Conservation (phyloP, 2,888 invertebrate genomes). For the Pilophorus perplexus region DNA sequence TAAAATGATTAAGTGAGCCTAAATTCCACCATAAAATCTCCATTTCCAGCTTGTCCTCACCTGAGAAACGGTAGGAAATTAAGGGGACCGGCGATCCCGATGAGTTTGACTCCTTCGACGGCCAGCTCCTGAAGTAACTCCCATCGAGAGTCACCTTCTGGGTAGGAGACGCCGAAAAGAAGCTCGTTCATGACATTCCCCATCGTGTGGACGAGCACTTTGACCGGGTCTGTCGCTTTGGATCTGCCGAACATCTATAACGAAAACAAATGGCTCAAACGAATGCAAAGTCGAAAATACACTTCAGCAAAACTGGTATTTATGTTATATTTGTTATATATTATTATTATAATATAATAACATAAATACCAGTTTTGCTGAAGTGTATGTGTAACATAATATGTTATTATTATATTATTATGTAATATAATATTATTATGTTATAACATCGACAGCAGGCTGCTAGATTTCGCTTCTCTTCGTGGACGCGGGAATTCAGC, state of each 20-base stretch:
- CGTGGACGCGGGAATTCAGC: too few relatives aligned
- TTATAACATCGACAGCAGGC: too few relatives aligned
- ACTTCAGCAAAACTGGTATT: too few relatives aligned
- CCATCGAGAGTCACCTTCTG: conserved; percentile 70
- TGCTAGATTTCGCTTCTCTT: too few relatives aligned
- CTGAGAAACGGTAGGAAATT: conserved; percentile 82
- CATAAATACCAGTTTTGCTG: too few relatives aligned
- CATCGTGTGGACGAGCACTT: conserved; percentile 58
- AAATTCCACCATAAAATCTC: too few relatives aligned
- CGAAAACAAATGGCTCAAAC: background rate
- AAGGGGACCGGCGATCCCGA: conserved; percentile 77
- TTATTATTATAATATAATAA: too few relatives aligned
- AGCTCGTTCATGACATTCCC: conserved; percentile 75
- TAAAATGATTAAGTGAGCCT: too few relatives aligned
- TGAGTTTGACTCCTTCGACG: conserved; percentile 78
- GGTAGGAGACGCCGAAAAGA: conserved; percentile 72
- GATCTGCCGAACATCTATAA: conserved; percentile 27
- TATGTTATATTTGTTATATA: too few relatives aligned
- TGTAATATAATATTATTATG: too few relatives aligned
- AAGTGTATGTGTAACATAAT: too few relatives aligned
- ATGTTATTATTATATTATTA: too few relatives aligned
- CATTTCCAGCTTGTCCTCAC: conserved; percentile 53
- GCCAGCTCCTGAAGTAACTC: conserved; percentile 71
- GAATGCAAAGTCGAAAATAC: background rate
- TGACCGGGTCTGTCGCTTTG: conserved; percentile 55